These are phyloP conservation scores for Scaptomyza montana DNA, from an alignment of 1,140 invertebrate genomes.

Conservation along the genomic window DNA sequence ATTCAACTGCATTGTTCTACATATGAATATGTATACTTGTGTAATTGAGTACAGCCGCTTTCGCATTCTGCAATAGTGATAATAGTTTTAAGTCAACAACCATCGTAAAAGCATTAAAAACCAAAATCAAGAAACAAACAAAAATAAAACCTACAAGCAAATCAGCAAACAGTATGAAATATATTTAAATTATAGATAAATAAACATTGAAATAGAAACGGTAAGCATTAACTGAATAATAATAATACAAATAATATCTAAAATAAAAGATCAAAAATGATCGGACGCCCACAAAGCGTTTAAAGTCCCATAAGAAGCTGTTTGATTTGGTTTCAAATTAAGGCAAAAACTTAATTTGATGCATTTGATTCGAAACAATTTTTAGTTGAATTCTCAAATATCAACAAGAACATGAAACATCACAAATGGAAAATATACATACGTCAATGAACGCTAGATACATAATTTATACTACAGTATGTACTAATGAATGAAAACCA, in stretches of 20 bases:
- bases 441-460: conserved; percentile 29
- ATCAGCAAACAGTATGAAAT: conserved; percentile 50
- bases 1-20: background rate
- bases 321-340: conserved; percentile 9
- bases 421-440: conserved; percentile 21
- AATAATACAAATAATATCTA: conserved; percentile 6
- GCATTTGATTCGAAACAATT: conserved; percentile 31
- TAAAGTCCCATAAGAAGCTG: conserved; percentile 47
- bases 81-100: conserved; percentile 83
- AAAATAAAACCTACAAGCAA: conserved; percentile 47
- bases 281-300: conserved; percentile 7
- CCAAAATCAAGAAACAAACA: conserved; percentile 35
- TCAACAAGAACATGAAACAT: conserved; percentile 46
- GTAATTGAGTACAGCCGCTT: conserved; percentile 79
- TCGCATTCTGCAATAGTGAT: conserved; percentile 84
- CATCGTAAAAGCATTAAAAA: conserved; percentile 44
- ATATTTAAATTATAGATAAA: conserved; percentile 58
- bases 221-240: conserved; percentile 52
- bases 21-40: conserved; percentile 26
- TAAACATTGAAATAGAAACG: conserved; percentile 59
- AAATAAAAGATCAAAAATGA: conserved; percentile 13
- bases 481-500: conserved; percentile 34
- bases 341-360: background rate
- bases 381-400: conserved; percentile 71
- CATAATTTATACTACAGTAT: conserved; percentile 29